These are phyloP conservation scores for Thalassoma bifasciatum DNA, from an alignment of 2,113 vertebrate species.

Conservation along the genomic window DNA sequence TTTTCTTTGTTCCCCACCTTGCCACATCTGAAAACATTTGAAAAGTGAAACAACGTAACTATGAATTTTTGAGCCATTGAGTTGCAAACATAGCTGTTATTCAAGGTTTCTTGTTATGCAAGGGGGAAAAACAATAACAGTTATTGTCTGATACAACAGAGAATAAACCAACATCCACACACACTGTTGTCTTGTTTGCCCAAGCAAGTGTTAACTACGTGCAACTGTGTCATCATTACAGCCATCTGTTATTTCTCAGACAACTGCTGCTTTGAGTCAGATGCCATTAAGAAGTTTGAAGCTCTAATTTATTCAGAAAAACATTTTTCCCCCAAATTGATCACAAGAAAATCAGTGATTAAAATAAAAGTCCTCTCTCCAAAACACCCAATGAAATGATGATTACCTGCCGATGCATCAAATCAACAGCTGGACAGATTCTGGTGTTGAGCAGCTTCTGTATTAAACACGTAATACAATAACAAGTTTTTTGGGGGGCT, in stretches of 20 bases:
- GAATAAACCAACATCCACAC: not conserved
- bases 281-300: not conserved
- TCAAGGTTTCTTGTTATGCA: not conserved
- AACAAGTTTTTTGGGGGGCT: no score
- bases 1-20: not conserved
- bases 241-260: not conserved
- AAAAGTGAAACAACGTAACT: not conserved
- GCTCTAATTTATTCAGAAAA: not conserved
- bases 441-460: no score
- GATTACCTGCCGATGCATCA: no score
- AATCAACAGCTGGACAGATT: no score
- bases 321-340: no score
- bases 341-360: no score
- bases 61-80: conserved; percentile 1
- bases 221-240: not conserved
- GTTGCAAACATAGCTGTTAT: not conserved
- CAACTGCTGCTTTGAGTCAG: not conserved
- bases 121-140: not conserved
- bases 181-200: not conserved
- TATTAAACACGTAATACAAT: no score
- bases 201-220: not conserved
- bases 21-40: not conserved
- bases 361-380: no score
- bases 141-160: not conserved
- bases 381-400: no score